These are phyloP conservation scores for Thalpophila matura DNA, from an alignment of 2,888 invertebrate genomes.

Conservation along the genomic window DNA sequence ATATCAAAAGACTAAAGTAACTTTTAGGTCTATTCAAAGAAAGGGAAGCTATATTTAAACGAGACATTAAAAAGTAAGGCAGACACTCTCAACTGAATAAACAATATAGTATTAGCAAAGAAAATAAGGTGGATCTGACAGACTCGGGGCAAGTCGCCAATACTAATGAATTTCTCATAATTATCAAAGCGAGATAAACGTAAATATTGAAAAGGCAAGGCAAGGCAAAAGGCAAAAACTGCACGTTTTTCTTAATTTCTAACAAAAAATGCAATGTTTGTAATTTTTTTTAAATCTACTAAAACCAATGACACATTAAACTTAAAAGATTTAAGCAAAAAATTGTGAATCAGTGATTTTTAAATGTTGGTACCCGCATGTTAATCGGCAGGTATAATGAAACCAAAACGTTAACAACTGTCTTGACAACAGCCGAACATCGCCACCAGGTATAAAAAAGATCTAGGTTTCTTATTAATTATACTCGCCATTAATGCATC, in stretches of 20 bases:
- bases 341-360: not conserved
- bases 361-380: not conserved
- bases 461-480: not conserved
- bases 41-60: slow-evolving; percentile 31
- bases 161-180: slow-evolving; percentile 66
- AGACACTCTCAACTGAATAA: slow-evolving; percentile 65
- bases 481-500: not conserved
- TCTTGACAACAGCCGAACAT: slow-evolving; percentile 9
- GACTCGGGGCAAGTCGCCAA: slow-evolving; percentile 72
- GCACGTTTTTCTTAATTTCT: too few species aligned
- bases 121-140: slow-evolving; percentile 61
- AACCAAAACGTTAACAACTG: not conserved
- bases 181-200: slow-evolving; percentile 64
- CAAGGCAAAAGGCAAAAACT: too few species aligned
- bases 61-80: slow-evolving; percentile 44
- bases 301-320: too few species aligned
- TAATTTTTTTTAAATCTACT: too few species aligned
- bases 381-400: slow-evolving; percentile 43
- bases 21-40: slow-evolving; percentile 21
- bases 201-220: slow-evolving; percentile 67
- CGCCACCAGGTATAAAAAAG: slow-evolving; percentile 45
- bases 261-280: too few species aligned
- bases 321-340: too few species aligned
- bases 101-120: slow-evolving; percentile 61
- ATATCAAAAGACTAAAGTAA: slow-evolving; percentile 10